Base-by-base conservation (phyloP, 2,888 invertebrate species). In the Crossocerus cetratus region DNA sequence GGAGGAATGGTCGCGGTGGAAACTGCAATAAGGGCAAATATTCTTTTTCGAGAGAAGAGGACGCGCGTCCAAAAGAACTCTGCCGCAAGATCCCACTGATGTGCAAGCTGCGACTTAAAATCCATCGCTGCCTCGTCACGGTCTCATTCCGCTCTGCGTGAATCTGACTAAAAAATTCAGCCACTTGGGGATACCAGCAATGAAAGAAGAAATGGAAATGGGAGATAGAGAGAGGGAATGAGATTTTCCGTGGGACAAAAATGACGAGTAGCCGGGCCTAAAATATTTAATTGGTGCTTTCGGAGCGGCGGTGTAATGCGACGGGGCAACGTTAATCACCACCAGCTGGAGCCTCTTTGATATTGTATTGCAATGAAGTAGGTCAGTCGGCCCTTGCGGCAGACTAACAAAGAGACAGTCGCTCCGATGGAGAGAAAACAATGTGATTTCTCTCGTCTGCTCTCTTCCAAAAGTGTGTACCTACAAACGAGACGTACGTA, bases 201-300 rank as follows among this genome's bases (percentile, higher is more conserved):
- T 14, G 16, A 18, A 32, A 32, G 32, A 11, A 32, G 3, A 49
- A 13, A 16, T 16, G 16, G 49, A 14, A 49, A 16, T 3, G 49
- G 49, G 49, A 16, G 49, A 14, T 1, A 49, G 49, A 16, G 16
- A 49, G 45, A 3, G 49, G 13, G 49, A 16, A 16, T 14, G 49
- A 49, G 18, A 53, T 13, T 49, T 23, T 67, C 49, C 44, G 57
- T 20, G 61, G 22, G 53, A 22, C 23, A 53, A 14, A 54, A 53
- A 49, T 65, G 74, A 70, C 59, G 56, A 61, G 63, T 62, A 56
- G 57, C 65, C 67, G 56, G 74, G 68, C 60, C 60, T 63, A 59
- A 81, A 77, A 78, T 80, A 82, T 79, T 79, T 83, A 84, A 84
- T 84, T 84, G 83, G 79, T 56, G 65, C 71, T 82, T 84, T 76